These are phyloP conservation scores for Kuschelorhynchus macadamiae DNA, from an alignment of 2,888 invertebrate species.

Conservation along the genomic window DNA sequence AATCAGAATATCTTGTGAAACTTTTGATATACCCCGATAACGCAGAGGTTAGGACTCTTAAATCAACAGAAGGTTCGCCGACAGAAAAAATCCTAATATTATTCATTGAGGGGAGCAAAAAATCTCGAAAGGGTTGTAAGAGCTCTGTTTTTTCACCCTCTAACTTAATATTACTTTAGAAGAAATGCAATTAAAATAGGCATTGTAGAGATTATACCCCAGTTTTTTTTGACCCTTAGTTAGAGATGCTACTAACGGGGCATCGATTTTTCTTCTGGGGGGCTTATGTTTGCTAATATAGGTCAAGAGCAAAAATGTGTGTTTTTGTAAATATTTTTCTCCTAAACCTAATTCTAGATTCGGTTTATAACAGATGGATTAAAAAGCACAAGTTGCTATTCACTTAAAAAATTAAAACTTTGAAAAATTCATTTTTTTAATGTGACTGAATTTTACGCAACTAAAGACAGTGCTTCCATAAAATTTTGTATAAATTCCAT, in stretches of 20 bases:
- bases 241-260: slow-evolving; percentile 16
- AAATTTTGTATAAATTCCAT: too few relatives aligned
- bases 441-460: too few relatives aligned
- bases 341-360: too few relatives aligned
- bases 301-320: slow-evolving; percentile 28
- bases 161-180: slow-evolving; percentile 46
- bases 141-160: slow-evolving; percentile 38
- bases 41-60: slow-evolving; percentile 15
- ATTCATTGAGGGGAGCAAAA: slow-evolving; percentile 47
- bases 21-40: too few relatives aligned
- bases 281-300: slow-evolving; percentile 6
- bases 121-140: slow-evolving; percentile 48
- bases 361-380: too few relatives aligned
- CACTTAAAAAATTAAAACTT: too few relatives aligned
- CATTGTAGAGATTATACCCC: slow-evolving; percentile 43
- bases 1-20: too few relatives aligned
- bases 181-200: slow-evolving; percentile 50
- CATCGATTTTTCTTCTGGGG: slow-evolving; percentile 30
- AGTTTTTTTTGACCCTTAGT: slow-evolving; percentile 33
- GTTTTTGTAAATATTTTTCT: too few relatives aligned
- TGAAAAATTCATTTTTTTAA: too few relatives aligned
- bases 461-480: too few relatives aligned
- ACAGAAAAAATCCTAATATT: slow-evolving; percentile 41
- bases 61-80: slow-evolving; percentile 5
- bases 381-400: too few relatives aligned